These are phyloP conservation scores for Xyrauchen texanus DNA, from an alignment of 2,113 vertebrate species.

Conservation along the genomic window DNA sequence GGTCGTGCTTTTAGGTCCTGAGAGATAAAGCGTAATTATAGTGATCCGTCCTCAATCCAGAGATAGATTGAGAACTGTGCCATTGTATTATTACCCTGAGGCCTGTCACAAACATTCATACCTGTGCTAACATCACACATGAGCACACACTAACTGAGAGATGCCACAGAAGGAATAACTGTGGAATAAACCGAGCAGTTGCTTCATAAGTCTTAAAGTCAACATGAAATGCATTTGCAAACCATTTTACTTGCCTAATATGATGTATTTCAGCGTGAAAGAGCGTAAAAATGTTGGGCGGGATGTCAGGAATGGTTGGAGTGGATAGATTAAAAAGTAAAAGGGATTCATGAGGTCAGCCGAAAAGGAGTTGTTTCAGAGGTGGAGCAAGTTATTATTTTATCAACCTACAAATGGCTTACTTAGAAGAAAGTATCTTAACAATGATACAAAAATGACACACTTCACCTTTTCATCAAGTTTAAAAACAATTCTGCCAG, in stretches of 20 bases:
- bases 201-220: background rate
- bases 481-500: too few species aligned
- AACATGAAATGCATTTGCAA: background rate
- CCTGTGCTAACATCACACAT: conserved; percentile 18
- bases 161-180: conserved; percentile 1
- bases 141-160: conserved; percentile 13
- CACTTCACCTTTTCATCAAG: too few species aligned
- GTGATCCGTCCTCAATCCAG: conserved; percentile 78
- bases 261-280: background rate
- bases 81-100: conserved; percentile 74
- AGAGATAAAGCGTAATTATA: conserved; percentile 80
- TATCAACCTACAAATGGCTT: too few species aligned
- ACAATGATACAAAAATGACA: too few species aligned
- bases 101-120: conserved; percentile 63
- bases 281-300: background rate
- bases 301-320: too few species aligned
- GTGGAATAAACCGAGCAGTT: background rate
- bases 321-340: too few species aligned
- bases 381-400: too few species aligned
- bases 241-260: background rate
- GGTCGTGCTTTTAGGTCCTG: conserved; percentile 65
- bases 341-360: too few species aligned
- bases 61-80: conserved; percentile 80
- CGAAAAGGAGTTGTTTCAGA: too few species aligned
- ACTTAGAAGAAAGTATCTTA: too few species aligned